These are phyloP conservation scores for Drosophila robusta DNA, from an alignment of 2,888 invertebrate genomes.

Conservation along the genomic window DNA sequence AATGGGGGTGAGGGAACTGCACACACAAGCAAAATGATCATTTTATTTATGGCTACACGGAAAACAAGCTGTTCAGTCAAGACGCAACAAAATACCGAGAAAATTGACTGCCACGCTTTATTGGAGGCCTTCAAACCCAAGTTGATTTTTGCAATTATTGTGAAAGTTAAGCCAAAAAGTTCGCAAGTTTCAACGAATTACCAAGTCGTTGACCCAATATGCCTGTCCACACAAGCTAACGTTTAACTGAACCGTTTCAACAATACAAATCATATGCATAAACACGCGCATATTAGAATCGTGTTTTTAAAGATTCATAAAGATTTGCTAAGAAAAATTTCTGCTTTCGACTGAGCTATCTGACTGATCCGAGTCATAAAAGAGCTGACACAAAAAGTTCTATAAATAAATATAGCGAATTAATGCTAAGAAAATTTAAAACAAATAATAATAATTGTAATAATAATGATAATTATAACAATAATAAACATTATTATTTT, in stretches of 20 bases:
- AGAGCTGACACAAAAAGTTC: not conserved
- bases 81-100: slow-evolving; percentile 1
- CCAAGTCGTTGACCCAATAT: slow-evolving; percentile 14
- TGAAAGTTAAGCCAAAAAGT: slow-evolving; percentile 2
- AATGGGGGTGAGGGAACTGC: slow-evolving; percentile 9
- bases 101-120: slow-evolving; percentile 33
- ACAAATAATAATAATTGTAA: not conserved
- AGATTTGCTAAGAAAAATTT: not conserved
- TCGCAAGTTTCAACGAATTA: not conserved
- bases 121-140: slow-evolving; percentile 17
- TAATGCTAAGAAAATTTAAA: not conserved
- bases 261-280: not conserved
- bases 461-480: not conserved
- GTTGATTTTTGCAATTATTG: slow-evolving; percentile 2
- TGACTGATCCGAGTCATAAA: not conserved
- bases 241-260: not conserved
- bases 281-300: not conserved
- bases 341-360: not conserved
- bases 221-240: not conserved
- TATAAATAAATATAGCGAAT: not conserved
- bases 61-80: slow-evolving; percentile 66
- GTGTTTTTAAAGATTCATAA: not conserved
- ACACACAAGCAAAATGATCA: slow-evolving; percentile 51
- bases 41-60: slow-evolving; percentile 60
- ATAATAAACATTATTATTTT: not conserved